Percentiles rank a stretch among this genome's conserved stretches.
These are phyloP conservation scores for Cettia cetti DNA, from an alignment of 2,113 vertebrate genomes.

Conservation along the genomic window DNA sequence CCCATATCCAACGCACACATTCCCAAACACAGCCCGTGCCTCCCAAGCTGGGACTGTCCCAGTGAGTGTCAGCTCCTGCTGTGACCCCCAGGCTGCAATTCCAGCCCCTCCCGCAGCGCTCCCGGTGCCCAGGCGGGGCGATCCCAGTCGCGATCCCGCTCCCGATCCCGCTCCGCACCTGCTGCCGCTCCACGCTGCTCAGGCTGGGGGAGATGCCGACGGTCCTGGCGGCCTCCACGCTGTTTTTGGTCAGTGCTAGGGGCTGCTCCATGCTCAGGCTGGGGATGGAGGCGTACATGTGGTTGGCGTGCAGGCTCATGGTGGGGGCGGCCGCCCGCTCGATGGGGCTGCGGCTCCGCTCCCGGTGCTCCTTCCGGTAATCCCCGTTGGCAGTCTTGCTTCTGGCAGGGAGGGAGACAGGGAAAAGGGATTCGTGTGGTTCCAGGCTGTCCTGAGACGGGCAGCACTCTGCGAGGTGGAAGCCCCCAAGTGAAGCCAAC, in stretches of 20 bases:
- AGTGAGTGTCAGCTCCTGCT: background rate
- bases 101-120: too few species aligned
- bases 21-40: too few species aligned
- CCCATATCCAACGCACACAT: background rate
- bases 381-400: slow-evolving; percentile 91
- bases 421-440: background rate
- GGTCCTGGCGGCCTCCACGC: slow-evolving; percentile 78
- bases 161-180: too few species aligned
- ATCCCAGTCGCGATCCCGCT: too few species aligned
- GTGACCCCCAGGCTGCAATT: background rate
- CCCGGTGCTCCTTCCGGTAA: slow-evolving; percentile 89
- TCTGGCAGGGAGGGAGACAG: slow-evolving; percentile 59
- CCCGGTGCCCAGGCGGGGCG: too few species aligned
- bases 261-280: slow-evolving; percentile 93
- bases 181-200: slow-evolving; percentile 88
- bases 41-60: background rate
- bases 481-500: background rate
- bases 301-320: slow-evolving; percentile 82
- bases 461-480: background rate
- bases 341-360: slow-evolving; percentile 89
- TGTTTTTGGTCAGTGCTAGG: slow-evolving; percentile 95
- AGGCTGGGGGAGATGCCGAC: slow-evolving; percentile 75
- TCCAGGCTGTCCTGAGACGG: background rate
- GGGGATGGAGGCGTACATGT: slow-evolving; percentile 86
- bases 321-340: slow-evolving; percentile 84